Conservation (phyloP, 2,797 vertebrate species). For the Typhlichthys subterraneus region DNA sequence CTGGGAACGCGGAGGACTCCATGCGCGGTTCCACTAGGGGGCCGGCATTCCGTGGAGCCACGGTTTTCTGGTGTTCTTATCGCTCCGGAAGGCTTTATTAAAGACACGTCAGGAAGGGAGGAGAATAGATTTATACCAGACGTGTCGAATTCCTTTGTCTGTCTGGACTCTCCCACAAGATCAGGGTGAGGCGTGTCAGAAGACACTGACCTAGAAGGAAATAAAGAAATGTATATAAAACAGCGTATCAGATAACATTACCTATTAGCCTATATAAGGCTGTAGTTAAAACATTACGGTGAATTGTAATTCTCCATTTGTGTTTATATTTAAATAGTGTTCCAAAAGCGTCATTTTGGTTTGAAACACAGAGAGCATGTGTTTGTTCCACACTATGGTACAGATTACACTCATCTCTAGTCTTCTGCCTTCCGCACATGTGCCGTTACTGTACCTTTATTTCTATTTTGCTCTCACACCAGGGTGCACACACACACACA, state of each 20-base stretch:
- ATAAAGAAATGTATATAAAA: conserved; percentile 1
- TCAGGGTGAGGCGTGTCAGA: conserved; percentile 64
- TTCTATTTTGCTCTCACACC: too few species aligned
- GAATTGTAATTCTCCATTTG: too few species aligned
- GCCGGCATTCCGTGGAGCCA: conserved; percentile 43
- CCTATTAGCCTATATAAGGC: too few species aligned
- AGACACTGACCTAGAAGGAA: conserved; percentile 38
- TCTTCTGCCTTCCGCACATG: too few species aligned
- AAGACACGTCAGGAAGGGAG: conserved; percentile 78
- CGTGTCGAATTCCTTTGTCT: conserved; percentile 39
- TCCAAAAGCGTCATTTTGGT: too few species aligned
- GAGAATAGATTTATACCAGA: conserved; percentile 55
- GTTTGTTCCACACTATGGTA: too few species aligned
- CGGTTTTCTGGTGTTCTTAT: conserved; percentile 15
- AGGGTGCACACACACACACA: too few species aligned
- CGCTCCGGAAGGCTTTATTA: conserved; percentile 40
- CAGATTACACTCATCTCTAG: too few species aligned
- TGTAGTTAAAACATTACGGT: too few species aligned
- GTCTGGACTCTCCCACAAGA: conserved; percentile 65
- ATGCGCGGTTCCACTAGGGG: conserved; percentile 11
- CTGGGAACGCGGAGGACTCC: conserved; percentile 19
- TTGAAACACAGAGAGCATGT: too few species aligned
- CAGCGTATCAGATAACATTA: background rate
- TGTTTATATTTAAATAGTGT: too few species aligned
- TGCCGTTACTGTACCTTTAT: too few species aligned